phyloP scores from a whole-genome alignment of 2,888 invertebrate genomes.

The Deilephila elpenor region DNA sequence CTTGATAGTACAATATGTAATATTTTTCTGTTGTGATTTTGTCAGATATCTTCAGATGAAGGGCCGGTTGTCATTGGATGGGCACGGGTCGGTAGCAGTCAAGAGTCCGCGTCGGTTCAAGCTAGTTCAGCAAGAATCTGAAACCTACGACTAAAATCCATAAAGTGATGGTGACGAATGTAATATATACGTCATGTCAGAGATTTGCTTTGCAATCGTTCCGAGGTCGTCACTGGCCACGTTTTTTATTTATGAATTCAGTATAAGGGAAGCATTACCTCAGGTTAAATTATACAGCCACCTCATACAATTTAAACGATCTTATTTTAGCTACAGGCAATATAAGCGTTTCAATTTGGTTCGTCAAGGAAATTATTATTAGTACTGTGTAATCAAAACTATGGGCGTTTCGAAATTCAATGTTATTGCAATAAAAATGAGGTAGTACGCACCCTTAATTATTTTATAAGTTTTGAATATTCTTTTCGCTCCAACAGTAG shows the following conservation, averaged over 20 bases:
- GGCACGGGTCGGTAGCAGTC: constrained; percentile 91
- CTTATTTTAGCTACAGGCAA: background rate
- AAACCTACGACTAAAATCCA: constrained; percentile 90
- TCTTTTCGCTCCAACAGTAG: background rate
- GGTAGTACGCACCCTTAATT: background rate
- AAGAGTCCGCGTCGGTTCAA: constrained; percentile 95
- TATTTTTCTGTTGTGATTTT: constrained; percentile 8
- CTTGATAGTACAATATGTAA: background rate
- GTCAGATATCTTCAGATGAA: constrained; percentile 89
- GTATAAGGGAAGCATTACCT: background rate
- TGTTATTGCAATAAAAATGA: background rate
- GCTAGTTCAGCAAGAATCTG: constrained; percentile 95
- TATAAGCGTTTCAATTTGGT: too few relatives aligned
- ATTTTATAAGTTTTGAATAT: background rate
- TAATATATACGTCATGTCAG: background rate
- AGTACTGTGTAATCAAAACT: too few relatives aligned
- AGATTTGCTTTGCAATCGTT: constrained; percentile 14
- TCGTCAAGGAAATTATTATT: too few relatives aligned
- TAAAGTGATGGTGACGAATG: background rate
- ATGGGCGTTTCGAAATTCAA: too few relatives aligned
- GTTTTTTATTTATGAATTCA: constrained; percentile 2
- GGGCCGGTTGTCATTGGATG: constrained; percentile 88
- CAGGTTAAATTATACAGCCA: background rate
- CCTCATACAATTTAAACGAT: background rate
- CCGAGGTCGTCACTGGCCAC: background rate